Percentiles rank a stretch among this genome's conserved stretches.
Conservation (phyloP, 2,797 vertebrate species). For the Pangasius sanitwongsei region DNA sequence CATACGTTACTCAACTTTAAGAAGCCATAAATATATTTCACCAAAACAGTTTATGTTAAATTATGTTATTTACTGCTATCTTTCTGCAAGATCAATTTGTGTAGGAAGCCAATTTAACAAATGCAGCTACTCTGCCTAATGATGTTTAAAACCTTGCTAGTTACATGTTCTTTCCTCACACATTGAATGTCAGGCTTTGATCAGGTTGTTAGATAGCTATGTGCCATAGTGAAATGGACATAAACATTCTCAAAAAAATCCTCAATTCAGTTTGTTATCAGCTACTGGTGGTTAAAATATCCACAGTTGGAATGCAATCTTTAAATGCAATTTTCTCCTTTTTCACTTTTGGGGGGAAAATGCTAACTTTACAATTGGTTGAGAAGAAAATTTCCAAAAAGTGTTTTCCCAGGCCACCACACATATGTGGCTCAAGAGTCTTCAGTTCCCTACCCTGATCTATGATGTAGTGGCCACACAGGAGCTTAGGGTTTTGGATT, state of each 20-base stretch:
- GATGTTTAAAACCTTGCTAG: neutral
- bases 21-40: neutral
- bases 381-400: neutral
- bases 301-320: neutral
- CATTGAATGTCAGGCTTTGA: neutral
- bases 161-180: neutral
- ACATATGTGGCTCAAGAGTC: conserved; percentile 1
- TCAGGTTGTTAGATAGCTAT: neutral
- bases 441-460: neutral
- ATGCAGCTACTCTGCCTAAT: neutral
- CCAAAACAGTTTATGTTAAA: neutral
- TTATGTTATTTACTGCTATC: neutral
- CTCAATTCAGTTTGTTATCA: neutral
- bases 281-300: neutral
- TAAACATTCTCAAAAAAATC: neutral
- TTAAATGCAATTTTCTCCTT: neutral
- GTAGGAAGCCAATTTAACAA: neutral
- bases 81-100: neutral
- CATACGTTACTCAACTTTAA: neutral
- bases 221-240: neutral
- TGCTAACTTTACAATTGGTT: neutral
- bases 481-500: conserved; percentile 9
- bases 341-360: neutral
- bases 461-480: conserved; percentile 7
- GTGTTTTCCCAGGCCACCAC: neutral